These are phyloP conservation scores for Drosophila equinoxialis DNA, from an alignment of 1,140 invertebrate species.

Conservation along the genomic window DNA sequence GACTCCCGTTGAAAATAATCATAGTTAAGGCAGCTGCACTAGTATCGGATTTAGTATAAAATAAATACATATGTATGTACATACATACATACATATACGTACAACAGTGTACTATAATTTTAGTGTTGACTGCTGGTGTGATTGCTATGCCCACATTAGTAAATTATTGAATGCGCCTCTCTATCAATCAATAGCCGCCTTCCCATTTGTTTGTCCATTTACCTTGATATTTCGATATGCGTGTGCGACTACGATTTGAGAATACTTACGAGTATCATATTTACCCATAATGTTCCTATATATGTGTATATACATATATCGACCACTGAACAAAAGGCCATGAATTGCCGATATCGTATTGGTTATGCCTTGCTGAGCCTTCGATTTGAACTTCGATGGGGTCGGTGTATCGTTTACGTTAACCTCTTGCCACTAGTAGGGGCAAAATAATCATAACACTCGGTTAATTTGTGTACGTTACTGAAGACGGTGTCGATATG, in stretches of 20 bases:
- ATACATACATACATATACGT: slow-evolving; percentile 15
- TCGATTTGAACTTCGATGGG: slow-evolving; percentile 45
- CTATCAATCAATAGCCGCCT: slow-evolving; percentile 58
- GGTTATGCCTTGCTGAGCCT: slow-evolving; percentile 18
- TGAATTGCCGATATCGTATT: background rate
- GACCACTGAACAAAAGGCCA: slow-evolving; percentile 7
- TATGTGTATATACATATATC: slow-evolving; percentile 5
- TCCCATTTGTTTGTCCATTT: slow-evolving; percentile 21
- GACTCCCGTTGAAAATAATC: slow-evolving; percentile 40
- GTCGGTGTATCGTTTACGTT: slow-evolving; percentile 36
- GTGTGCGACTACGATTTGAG: slow-evolving; percentile 48
- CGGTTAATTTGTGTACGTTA: slow-evolving; percentile 39
- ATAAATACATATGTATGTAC: background rate
- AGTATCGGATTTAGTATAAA: slow-evolving; percentile 13
- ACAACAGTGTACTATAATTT: slow-evolving; percentile 50
- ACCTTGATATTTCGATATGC: slow-evolving; percentile 32
- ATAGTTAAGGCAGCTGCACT: slow-evolving; percentile 18
- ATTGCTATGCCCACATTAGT: slow-evolving; percentile 34
- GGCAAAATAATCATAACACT: slow-evolving; percentile 39
- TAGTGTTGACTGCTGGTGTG: slow-evolving; percentile 41
- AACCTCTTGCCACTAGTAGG: slow-evolving; percentile 21
- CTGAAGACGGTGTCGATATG: slow-evolving; percentile 16
- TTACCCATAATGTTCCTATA: background rate
- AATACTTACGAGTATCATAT: slow-evolving; percentile 30
- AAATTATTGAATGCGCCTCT: slow-evolving; percentile 68